Evolutionary conservation across 2,797 vertebrate species (phyloP), one percentile per base, ranked within the genome.

Genomic region (Phoebastria nigripes): DNA sequence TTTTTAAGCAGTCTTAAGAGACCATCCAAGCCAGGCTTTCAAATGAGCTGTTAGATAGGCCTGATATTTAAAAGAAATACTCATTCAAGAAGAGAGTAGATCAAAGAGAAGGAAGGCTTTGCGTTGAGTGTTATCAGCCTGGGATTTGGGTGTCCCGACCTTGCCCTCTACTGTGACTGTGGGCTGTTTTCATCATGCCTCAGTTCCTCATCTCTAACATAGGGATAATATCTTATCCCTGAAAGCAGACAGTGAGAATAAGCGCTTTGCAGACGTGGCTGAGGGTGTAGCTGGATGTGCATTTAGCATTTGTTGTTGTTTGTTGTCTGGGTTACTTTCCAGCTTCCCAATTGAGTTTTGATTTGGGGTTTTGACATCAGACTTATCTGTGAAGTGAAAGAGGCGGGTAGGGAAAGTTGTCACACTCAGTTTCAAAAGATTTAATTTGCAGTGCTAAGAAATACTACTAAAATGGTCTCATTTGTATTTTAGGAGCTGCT

Each of bases 271-370:
- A 93, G 63, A 59, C 4, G 7, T 54, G 70, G 86, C 77, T 55
- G 55, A 54, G 83, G 47, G 44, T 77, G 78, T 73, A 87, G 66
- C 78, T 96, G 88, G 55, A 63, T 2, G 1, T 15, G 19, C 74
- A 15, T 29, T 47, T 69, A 44, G 79, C 24, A 12, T 93, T 88
- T 82, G 73, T 66, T 93, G 59, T 63, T 69, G 33, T 52, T 81
- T 90, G 86, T 94, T 94, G 87, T 86, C 89, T 73, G 67, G 90
- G 94, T 95, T 92, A 85, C 76, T 85, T 79, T 84, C 73, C 58
- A 79, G 78, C 78, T 82, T 91, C 83, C 31, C 55, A 49, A 2
- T 22, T 3, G 22, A 44, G 71, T 72, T 95, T 37, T 87, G 83
- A 21, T 79, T 79, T 65, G 70, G 73, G 26, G 33, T 76, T 90